These are phyloP conservation scores for Triplophysa dalaica DNA, from an alignment of 2,113 vertebrate genomes.

Conservation along the genomic window DNA sequence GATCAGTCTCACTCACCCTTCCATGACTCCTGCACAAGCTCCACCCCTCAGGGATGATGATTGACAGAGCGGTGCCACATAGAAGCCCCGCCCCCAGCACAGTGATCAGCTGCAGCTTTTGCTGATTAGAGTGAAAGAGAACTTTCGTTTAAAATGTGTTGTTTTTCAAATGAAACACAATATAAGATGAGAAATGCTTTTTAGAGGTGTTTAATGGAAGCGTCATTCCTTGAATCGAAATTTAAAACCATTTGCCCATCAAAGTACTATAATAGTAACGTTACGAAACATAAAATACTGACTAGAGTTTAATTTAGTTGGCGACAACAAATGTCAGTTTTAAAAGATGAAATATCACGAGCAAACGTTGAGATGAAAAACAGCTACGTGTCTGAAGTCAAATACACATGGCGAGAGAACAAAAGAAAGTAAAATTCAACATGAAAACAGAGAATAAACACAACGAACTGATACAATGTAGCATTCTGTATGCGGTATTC, in stretches of 20 bases:
- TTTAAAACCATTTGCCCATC: not conserved
- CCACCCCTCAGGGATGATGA: constrained; percentile 74
- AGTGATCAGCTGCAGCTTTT: constrained; percentile 73
- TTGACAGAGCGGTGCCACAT: constrained; percentile 67
- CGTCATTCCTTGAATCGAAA: not conserved
- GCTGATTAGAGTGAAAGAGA: constrained; percentile 51
- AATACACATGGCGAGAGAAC: not conserved
- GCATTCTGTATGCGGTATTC: too few relatives aligned
- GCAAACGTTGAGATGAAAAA: not conserved
- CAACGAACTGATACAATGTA: too few relatives aligned
- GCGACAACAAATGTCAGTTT: too few relatives aligned
- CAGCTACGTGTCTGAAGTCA: not conserved
- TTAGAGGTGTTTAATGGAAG: not conserved
- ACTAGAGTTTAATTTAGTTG: not conserved
- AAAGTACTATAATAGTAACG: not conserved
- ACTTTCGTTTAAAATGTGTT: not conserved
- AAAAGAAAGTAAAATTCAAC: not conserved
- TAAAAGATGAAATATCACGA: not conserved
- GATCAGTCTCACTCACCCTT: constrained; percentile 50
- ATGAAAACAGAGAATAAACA: too few relatives aligned
- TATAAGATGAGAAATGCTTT: not conserved
- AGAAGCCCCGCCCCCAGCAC: constrained; percentile 75
- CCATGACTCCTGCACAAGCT: constrained; percentile 64
- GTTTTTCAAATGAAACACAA: too few relatives aligned
- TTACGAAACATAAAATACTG: not conserved